phyloP scores from a whole-genome alignment of 2,113 vertebrate genomes.

The Dissostichus mawsoni region DNA sequence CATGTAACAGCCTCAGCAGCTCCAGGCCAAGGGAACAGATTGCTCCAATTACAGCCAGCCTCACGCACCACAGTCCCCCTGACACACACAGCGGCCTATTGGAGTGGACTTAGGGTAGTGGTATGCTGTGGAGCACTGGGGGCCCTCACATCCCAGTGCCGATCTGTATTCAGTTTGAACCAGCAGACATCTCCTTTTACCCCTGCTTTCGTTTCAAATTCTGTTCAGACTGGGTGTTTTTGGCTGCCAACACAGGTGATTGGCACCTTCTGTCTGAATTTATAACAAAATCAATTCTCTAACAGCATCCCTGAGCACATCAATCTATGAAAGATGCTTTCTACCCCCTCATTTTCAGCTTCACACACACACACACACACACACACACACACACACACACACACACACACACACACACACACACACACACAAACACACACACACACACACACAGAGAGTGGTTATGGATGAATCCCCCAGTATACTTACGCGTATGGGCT shows the following conservation, averaged over 20 bases:
- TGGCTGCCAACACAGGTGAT: slow-evolving; percentile 75
- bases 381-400: slow-evolving; percentile 39
- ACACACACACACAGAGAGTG: slow-evolving; percentile 45
- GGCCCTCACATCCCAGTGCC: slow-evolving; percentile 71
- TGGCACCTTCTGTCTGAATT: slow-evolving; percentile 80
- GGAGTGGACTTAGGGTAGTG: slow-evolving; percentile 78
- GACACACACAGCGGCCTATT: slow-evolving; percentile 73
- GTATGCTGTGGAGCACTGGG: slow-evolving; percentile 67
- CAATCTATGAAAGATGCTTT: slow-evolving; percentile 66
- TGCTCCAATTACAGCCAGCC: slow-evolving; percentile 82
- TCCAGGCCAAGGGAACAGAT: slow-evolving; percentile 77
- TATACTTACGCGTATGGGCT: slow-evolving; percentile 60
- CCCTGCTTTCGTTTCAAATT: slow-evolving; percentile 69
- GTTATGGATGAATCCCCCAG: slow-evolving; percentile 68
- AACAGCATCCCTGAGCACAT: slow-evolving; percentile 78
- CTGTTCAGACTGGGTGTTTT: slow-evolving; percentile 68
- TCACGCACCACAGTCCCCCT: slow-evolving; percentile 74
- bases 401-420: slow-evolving; percentile 40
- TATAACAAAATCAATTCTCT: slow-evolving; percentile 82
- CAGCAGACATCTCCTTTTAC: slow-evolving; percentile 74
- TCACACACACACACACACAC: slow-evolving; percentile 43
- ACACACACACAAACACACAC: slow-evolving; percentile 41
- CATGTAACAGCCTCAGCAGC: slow-evolving; percentile 70
- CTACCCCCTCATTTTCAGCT: slow-evolving; percentile 72
- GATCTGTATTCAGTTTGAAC: slow-evolving; percentile 81